Evolutionary conservation across 2,113 vertebrate species (phyloP).

Genomic region (Ploceus nigricollis): DNA sequence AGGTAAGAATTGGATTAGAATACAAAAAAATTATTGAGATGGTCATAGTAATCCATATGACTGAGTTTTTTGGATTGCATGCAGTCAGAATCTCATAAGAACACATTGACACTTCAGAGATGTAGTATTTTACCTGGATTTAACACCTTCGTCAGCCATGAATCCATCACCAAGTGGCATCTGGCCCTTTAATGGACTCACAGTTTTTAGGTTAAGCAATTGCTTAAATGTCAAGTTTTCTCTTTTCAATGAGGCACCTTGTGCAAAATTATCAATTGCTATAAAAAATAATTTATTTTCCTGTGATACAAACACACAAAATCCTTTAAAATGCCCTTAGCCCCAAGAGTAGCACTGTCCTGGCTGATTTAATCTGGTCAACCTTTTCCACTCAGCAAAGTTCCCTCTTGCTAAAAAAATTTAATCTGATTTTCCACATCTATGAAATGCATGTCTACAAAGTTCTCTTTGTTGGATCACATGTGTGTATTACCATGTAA

Average conservation of each 20-base stretch:
- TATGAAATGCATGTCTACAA: neutral
- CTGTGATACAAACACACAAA: neutral
- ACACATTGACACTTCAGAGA: neutral
- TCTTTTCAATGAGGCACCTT: neutral
- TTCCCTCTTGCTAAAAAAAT: neutral
- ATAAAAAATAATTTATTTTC: neutral
- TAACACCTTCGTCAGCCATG: neutral
- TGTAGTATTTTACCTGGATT: neutral
- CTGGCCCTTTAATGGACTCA: neutral
- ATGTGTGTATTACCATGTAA: neutral
- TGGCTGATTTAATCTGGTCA: neutral
- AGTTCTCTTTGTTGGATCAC: neutral
- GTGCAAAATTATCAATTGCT: neutral
- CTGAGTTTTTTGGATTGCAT: neutral
- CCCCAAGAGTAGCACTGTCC: neutral
- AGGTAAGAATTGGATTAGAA: neutral
- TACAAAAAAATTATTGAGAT: neutral
- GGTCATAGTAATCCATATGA: neutral
- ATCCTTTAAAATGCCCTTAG: neutral
- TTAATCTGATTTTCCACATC: neutral
- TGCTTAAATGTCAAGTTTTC: neutral
- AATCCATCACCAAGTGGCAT: neutral
- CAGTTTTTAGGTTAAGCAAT: neutral
- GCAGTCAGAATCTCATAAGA: neutral
- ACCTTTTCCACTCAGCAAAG: neutral